Evolutionary conservation across 2,888 invertebrate genomes (phyloP).

Genomic region (Ligdia adustata): DNA sequence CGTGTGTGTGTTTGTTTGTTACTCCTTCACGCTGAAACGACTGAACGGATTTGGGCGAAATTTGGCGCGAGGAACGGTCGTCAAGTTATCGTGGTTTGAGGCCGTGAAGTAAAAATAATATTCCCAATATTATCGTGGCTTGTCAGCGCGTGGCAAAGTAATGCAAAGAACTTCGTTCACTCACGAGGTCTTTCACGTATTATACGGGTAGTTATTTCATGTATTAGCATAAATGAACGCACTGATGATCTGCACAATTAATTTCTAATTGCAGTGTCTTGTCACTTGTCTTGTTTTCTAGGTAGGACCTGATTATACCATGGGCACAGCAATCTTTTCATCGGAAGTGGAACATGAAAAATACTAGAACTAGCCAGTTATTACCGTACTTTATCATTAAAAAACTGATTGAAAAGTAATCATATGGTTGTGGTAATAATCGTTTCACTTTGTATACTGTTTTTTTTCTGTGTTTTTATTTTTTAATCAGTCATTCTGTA

Average conservation of each 20-base stretch:
- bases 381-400: slow-evolving; percentile 14
- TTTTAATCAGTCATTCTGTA: not conserved
- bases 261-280: slow-evolving; percentile 5
- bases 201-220: not conserved
- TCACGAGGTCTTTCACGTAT: too few relatives aligned
- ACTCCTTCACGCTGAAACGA: too few relatives aligned
- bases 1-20: too few relatives aligned
- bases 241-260: slow-evolving; percentile 3
- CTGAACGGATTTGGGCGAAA: too few relatives aligned
- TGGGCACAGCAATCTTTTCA: slow-evolving; percentile 19
- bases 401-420: slow-evolving; percentile 11
- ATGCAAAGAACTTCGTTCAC: too few relatives aligned
- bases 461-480: not conserved
- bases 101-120: too few relatives aligned
- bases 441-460: slow-evolving; percentile 7
- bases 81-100: too few relatives aligned
- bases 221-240: not conserved
- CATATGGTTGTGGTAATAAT: slow-evolving; percentile 5
- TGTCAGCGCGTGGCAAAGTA: too few relatives aligned
- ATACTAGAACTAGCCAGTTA: slow-evolving; percentile 11
- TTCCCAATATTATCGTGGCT: too few relatives aligned
- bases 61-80: too few relatives aligned
- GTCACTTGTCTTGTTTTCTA: slow-evolving; percentile 3
- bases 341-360: slow-evolving; percentile 32
- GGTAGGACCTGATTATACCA: slow-evolving; percentile 16